Base-by-base conservation (phyloP, 2,113 vertebrate genomes). In the Hemiprocne comata region DNA sequence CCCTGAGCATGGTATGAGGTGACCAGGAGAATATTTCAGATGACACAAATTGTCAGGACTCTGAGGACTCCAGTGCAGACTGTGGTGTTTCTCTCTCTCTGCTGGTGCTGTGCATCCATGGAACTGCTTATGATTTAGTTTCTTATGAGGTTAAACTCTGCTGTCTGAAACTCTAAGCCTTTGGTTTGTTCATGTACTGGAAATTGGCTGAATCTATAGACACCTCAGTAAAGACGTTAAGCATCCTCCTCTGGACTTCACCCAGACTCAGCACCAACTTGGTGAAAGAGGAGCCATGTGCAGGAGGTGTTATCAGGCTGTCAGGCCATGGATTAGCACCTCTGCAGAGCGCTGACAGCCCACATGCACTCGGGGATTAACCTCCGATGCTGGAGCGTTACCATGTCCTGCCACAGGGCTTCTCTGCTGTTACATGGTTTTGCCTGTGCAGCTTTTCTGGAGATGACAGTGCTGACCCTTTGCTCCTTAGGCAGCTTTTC, bases 291-390 rank as follows among this genome's bases (percentile, higher is more conserved):
- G 17, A 90, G 61, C 75, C 38, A 6, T 12, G 36, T 74, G 64
- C 46, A 87, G 46, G 74, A 73, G 67, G 42, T 60, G 57, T 75
- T 86, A 54, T 4, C 53, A 82, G 70, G 23, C 78, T 82, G 36
- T 71, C 28, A 58, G 72, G 85, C 61, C 69, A 7, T 64, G 85
- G 87, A 93, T 96, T 95, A 94, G 34, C 85, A 80, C 89, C 81
- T 93, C 75, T 78, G 60, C 58, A 64, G 20, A 18, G 75, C 50
- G 64, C 72, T 94, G 95, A 82, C 89, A 93, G 78, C 78, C 60
- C 44, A 36, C 48, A 9, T 31, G 26, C 60, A 17, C 81, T 33
- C 1, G 0, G 23, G 61, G 60, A 94, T 95, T 96, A 94, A 95
- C 74, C 66, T 94, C 71, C 94, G 72, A 55, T 81, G 76, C 61